Percentiles rank a stretch among this genome's conserved stretches.
These are phyloP conservation scores for Euplagia quadripunctaria DNA, from an alignment of 2,888 invertebrate genomes.

Conservation along the genomic window DNA sequence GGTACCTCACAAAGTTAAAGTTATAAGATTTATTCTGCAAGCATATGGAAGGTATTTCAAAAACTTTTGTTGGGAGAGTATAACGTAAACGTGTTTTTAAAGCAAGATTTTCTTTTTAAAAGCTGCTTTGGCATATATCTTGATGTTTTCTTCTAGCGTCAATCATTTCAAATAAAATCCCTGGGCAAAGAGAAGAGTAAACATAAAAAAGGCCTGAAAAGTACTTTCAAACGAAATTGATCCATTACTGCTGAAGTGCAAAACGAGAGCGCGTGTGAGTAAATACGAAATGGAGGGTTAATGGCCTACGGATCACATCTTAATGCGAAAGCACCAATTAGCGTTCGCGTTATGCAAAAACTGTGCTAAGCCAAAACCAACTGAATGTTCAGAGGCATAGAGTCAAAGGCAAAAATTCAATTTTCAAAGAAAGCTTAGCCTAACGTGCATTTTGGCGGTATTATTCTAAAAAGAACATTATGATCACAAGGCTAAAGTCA, in stretches of 20 bases:
- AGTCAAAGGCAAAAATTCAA: neutral
- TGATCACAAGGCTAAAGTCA: constrained; percentile 2
- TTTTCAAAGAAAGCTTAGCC: constrained; percentile 8
- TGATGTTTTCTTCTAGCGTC: constrained; percentile 9
- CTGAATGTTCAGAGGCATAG: constrained; percentile 14
- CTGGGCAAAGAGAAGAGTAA: constrained; percentile 11
- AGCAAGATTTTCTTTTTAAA: constrained; percentile 6
- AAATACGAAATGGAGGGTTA: constrained; percentile 62
- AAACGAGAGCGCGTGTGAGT: constrained; percentile 48
- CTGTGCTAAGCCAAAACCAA: constrained; percentile 8
- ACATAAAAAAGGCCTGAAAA: constrained; percentile 37
- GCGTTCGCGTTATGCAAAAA: constrained; percentile 40
- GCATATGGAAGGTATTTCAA: neutral
- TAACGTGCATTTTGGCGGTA: constrained; percentile 28
- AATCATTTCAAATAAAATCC: constrained; percentile 14
- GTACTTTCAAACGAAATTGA: constrained; percentile 46
- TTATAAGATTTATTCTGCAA: too few relatives aligned
- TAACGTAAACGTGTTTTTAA: neutral
- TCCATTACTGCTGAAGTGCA: constrained; percentile 49
- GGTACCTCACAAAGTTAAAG: too few relatives aligned
- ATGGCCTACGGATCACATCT: constrained; percentile 61
- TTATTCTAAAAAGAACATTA: constrained; percentile 30
- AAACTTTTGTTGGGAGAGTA: neutral
- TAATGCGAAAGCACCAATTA: constrained; percentile 66
- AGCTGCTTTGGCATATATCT: constrained; percentile 4